A percentile compares a stretch with the other conserved stretches of the same genome.
Conservation (phyloP, 2,113 vertebrate species). For the Sturnira hondurensis region DNA sequence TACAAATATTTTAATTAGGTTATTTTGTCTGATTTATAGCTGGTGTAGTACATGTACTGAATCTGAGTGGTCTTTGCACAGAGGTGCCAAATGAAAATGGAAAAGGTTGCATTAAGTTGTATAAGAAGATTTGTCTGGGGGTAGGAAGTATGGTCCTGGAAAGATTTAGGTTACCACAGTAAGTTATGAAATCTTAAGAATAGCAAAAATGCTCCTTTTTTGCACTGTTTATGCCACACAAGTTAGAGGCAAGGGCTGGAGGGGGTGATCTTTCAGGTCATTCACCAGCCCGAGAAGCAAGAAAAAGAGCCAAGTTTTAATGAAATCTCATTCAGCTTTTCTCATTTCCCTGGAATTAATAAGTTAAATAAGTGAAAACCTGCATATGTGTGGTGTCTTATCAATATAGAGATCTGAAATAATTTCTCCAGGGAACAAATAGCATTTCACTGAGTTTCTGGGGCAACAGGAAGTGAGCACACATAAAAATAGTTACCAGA, state of each 20-base stretch:
- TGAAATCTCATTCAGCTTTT: conserved; percentile 32
- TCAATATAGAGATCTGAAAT: conserved; percentile 71
- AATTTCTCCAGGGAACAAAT: conserved; percentile 59
- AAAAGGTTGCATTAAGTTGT: not conserved
- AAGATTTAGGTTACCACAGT: not conserved
- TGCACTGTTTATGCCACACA: not conserved
- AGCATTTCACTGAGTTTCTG: conserved; percentile 67
- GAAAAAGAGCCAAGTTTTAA: conserved; percentile 56
- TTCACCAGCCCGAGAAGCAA: not conserved
- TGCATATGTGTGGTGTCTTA: conserved; percentile 60
- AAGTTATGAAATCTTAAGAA: not conserved
- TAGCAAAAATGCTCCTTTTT: not conserved
- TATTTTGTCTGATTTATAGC: not conserved
- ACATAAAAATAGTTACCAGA: conserved; percentile 71
- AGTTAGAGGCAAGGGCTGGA: not conserved
- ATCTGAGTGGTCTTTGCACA: not conserved
- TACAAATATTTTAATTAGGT: not conserved
- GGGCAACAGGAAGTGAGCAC: conserved; percentile 70
- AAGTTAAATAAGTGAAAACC: conserved; percentile 57
- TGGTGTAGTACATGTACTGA: not conserved
- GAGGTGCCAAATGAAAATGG: not conserved
- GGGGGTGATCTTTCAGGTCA: not conserved
- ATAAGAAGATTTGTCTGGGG: not conserved
- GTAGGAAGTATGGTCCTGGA: not conserved
- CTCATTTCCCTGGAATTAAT: conserved; percentile 46